A percentile compares a stretch with the other conserved stretches of the same genome.
These are phyloP conservation scores for Dicentrarchus labrax DNA, from an alignment of 2,113 vertebrate species.

Conservation along the genomic window DNA sequence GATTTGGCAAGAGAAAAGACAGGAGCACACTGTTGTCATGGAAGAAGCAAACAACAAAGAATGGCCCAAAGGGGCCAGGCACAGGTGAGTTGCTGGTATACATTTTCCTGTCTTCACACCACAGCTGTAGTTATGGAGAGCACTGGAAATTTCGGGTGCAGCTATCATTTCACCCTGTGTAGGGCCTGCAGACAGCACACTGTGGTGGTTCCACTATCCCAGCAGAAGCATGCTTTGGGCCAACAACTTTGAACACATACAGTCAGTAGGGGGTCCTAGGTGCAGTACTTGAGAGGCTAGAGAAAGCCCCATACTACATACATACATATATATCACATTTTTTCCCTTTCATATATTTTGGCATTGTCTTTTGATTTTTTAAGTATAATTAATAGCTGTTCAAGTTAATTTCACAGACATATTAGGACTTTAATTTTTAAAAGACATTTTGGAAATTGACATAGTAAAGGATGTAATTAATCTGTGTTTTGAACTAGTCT, in stretches of 20 bases:
- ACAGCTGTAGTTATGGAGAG: constrained; percentile 19
- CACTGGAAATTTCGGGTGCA: constrained; percentile 1
- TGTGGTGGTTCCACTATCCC: constrained; percentile 4
- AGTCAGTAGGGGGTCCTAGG: background rate
- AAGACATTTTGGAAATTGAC: constrained; percentile 28
- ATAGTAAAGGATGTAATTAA: constrained; percentile 9
- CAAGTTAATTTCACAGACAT: constrained; percentile 17
- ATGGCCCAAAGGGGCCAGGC: background rate
- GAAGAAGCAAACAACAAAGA: constrained; percentile 11
- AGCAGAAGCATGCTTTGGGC: constrained; percentile 6
- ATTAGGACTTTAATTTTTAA: constrained; percentile 11
- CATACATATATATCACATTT: background rate
- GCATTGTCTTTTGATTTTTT: background rate
- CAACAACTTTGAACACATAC: constrained; percentile 8
- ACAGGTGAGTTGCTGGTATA: constrained; percentile 28
- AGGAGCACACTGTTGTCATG: background rate
- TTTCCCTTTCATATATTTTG: constrained; percentile 4
- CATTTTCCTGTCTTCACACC: background rate
- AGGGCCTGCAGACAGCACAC: constrained; percentile 12
- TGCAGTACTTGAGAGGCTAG: background rate
- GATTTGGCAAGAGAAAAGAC: background rate
- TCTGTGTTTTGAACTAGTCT: constrained; percentile 30
- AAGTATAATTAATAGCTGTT: background rate
- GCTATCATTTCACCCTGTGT: constrained; percentile 25
- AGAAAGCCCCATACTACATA: background rate